Conservation (phyloP, 2,888 invertebrate species). For the Brachynemurus nebulosus region DNA sequence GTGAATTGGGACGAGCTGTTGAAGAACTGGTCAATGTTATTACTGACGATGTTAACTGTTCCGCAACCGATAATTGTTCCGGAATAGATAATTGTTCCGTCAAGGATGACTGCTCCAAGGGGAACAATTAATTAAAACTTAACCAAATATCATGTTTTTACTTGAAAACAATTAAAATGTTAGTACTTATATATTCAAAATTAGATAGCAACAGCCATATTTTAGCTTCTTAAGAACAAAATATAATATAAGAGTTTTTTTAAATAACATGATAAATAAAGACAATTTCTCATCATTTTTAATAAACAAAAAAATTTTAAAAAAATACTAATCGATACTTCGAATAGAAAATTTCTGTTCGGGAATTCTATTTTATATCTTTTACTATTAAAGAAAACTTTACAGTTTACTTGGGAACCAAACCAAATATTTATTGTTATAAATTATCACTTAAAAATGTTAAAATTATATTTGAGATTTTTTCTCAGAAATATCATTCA, state of each 20-base stretch:
- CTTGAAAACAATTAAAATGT: too few relatives aligned
- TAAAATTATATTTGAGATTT: neutral
- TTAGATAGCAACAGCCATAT: neutral
- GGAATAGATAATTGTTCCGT: too few relatives aligned
- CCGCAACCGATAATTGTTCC: too few relatives aligned
- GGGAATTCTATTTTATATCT: neutral
- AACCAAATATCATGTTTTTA: too few relatives aligned
- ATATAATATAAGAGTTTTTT: neutral
- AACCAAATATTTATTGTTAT: slow-evolving; percentile 1
- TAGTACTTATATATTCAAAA: too few relatives aligned
- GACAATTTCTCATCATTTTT: neutral
- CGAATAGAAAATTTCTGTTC: too few relatives aligned
- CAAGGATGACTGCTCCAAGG: too few relatives aligned
- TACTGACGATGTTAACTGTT: slow-evolving; percentile 69
- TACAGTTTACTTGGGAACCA: neutral
- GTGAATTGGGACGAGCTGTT: slow-evolving; percentile 75
- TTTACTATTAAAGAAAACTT: slow-evolving; percentile 1
- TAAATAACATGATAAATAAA: neutral
- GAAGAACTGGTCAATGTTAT: slow-evolving; percentile 82
- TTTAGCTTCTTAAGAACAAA: neutral
- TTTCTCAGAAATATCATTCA: too few relatives aligned
- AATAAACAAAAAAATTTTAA: too few relatives aligned
- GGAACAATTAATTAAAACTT: too few relatives aligned
- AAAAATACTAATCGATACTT: too few relatives aligned
- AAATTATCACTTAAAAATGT: neutral